phyloP scores from a whole-genome alignment of 2,888 invertebrate genomes.

The Sesia bembeciformis region DNA sequence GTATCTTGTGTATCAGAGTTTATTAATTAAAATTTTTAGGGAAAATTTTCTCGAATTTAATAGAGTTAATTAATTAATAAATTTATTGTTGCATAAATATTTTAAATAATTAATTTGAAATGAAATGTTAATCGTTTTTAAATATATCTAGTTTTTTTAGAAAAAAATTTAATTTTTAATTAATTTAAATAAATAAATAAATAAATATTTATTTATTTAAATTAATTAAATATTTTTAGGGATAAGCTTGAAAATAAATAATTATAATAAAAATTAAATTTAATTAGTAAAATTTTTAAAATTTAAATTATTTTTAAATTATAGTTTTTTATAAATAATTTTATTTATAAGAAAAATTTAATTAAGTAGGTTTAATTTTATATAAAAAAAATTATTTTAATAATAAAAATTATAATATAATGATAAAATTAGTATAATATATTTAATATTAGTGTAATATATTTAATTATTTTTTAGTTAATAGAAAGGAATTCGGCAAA shows the following conservation, averaged over 20 bases:
- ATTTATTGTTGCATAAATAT: slow-evolving; percentile 77
- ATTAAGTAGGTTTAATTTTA: slow-evolving; percentile 50
- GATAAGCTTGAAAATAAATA: slow-evolving; percentile 76
- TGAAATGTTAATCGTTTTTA: slow-evolving; percentile 79
- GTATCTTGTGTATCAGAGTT: slow-evolving; percentile 85
- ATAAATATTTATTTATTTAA: slow-evolving; percentile 34
- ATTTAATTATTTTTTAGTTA: slow-evolving; percentile 37
- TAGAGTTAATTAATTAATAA: slow-evolving; percentile 74
- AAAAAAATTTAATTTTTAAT: slow-evolving; percentile 71
- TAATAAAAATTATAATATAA: slow-evolving; percentile 56
- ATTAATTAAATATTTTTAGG: slow-evolving; percentile 65
- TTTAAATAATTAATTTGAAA: slow-evolving; percentile 76
- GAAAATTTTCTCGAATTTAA: slow-evolving; percentile 75
- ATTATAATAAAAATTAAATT: slow-evolving; percentile 53
- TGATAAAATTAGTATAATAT: slow-evolving; percentile 76
- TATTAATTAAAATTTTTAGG: slow-evolving; percentile 62
- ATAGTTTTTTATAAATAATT: slow-evolving; percentile 65
- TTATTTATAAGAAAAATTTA: slow-evolving; percentile 34
- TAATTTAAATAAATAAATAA: slow-evolving; percentile 46
- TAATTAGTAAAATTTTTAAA: slow-evolving; percentile 62
- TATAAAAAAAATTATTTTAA: slow-evolving; percentile 57
- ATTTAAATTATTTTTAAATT: slow-evolving; percentile 74
- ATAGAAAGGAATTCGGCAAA: slow-evolving; percentile 78
- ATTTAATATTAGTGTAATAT: slow-evolving; percentile 28
- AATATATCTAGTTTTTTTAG: slow-evolving; percentile 80